Conservation (phyloP, 2,113 vertebrate genomes). For the Platycercus adscitus region DNA sequence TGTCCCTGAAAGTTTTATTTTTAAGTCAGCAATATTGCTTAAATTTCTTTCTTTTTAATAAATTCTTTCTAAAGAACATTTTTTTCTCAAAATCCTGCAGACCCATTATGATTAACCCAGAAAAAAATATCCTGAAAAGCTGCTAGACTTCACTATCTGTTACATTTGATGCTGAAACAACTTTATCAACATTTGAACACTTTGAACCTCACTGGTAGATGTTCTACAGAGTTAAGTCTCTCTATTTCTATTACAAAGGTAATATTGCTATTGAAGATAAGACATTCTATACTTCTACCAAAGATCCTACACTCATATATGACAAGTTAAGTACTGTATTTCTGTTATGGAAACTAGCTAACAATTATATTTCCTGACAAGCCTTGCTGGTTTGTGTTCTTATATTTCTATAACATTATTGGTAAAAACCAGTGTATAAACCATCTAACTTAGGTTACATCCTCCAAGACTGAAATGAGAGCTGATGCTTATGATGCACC, state of each 20-base stretch:
- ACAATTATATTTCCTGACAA: background rate
- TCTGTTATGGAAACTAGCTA: background rate
- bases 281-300: background rate
- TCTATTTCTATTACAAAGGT: background rate
- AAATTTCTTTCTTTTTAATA: background rate
- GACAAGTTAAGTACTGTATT: background rate
- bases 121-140: background rate
- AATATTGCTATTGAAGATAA: background rate
- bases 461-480: background rate
- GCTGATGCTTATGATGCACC: background rate
- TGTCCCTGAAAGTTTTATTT: background rate
- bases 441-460: background rate
- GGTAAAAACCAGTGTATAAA: background rate
- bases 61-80: background rate
- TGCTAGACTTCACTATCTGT: background rate
- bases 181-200: background rate
- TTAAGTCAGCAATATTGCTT: background rate
- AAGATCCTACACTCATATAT: background rate
- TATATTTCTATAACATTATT: background rate
- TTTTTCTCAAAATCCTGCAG: background rate
- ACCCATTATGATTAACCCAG: background rate
- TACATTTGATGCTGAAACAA: background rate
- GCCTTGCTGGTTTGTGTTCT: background rate
- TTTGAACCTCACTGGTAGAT: background rate
- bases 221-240: background rate